Base-by-base conservation (phyloP, 2,888 invertebrate species). In the Drosophila merina region DNA sequence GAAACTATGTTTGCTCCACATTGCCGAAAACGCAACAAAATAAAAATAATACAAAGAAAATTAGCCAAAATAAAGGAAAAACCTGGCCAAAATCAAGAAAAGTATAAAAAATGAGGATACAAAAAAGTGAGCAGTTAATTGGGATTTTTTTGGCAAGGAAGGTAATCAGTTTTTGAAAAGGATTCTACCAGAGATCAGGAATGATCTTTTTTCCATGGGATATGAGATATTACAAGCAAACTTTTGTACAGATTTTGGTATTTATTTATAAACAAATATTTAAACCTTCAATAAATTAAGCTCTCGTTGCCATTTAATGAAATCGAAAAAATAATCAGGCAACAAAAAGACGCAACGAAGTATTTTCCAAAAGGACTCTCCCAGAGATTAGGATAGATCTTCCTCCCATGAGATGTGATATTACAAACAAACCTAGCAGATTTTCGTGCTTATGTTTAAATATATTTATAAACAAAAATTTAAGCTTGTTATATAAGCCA, bases 1-100 rank as follows among this genome's bases (percentile, higher is more conserved):
- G 66, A 86, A 82, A 84, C 79, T 81, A 75, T 74, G 67, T 84
- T 71, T 74, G 62, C 68, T 66, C 68, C 58, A 56, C 66, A 75
- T 57, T 62, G 64, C 62, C 60, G 12, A 64, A 75, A 84, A 70
- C 52, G 63, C 67, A 64, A 78, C 64, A 84, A 74, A 72, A 77
- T 59, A 75, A 62, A 66, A 66, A 51, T 26, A 71, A 51, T 20
- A 56, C 28, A 54, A 38, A 33, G 42, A 72, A 54, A 55, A 20
- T 54, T 33, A 30, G 36, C 33, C 52, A 10, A 49, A 30, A 49
- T 60, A 49, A 47, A 28, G 14, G 28, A 33, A 25, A 45, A 31
- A 28, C 31, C 44, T 33, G 12, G 14, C 47, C 14, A 33, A 33
- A 57, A 10, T 4, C 26, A 48, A 33, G 25, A 44, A 49, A 28